A percentile compares a stretch with the other conserved stretches of the same genome.
Evolutionary conservation across 2,888 invertebrate species (phyloP).

Genomic region (Hyalella azteca): DNA sequence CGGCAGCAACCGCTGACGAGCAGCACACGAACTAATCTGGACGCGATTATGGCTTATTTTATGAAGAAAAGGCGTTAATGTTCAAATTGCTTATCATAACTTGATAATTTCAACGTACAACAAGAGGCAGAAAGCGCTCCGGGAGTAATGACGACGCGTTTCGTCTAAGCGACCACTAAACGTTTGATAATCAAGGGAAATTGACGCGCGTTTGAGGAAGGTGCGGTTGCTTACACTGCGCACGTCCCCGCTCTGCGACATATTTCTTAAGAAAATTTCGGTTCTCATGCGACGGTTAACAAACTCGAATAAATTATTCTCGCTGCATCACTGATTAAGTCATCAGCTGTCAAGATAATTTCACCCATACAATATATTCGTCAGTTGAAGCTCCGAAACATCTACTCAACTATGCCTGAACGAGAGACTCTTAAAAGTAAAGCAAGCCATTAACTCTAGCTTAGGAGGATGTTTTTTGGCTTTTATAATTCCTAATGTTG

Average conservation of each 20-base stretch:
- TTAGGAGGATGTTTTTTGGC: neutral
- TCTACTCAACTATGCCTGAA: neutral
- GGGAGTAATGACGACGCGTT: neutral
- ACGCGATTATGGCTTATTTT: constrained; percentile 5
- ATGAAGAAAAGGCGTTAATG: constrained; percentile 26
- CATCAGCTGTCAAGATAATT: constrained; percentile 3
- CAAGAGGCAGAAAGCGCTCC: neutral
- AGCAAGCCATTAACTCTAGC: neutral
- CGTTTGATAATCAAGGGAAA: neutral
- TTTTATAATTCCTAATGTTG: neutral
- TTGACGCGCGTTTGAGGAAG: neutral
- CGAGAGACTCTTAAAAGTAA: neutral
- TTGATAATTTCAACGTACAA: constrained; percentile 14
- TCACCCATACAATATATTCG: neutral
- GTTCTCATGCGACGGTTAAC: neutral
- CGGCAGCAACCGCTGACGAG: neutral
- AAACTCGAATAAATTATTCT: neutral
- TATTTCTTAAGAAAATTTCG: too few relatives aligned
- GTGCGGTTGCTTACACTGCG: neutral
- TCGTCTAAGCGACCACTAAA: neutral
- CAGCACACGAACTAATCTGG: too few relatives aligned
- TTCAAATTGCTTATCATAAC: constrained; percentile 13
- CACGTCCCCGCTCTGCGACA: too few relatives aligned
- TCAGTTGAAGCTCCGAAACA: neutral
- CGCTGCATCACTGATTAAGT: neutral